Conservation (phyloP, 2,888 invertebrate species). For the Salticus scenicus region DNA sequence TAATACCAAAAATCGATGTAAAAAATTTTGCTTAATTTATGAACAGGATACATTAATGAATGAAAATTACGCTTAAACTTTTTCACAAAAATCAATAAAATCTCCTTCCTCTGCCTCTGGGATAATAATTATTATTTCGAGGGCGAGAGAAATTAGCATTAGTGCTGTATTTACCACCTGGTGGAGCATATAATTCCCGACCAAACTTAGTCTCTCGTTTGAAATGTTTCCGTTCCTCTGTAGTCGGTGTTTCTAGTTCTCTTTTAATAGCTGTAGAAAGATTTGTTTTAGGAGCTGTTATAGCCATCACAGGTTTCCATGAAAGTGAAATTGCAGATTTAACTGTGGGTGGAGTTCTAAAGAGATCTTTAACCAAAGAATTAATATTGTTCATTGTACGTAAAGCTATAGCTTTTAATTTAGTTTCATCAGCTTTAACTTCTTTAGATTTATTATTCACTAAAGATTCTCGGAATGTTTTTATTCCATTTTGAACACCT, state of each 20-base stretch:
- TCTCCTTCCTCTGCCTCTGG: slow-evolving; percentile 56
- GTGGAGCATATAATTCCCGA: slow-evolving; percentile 71
- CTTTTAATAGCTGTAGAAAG: slow-evolving; percentile 49
- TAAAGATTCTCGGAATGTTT: slow-evolving; percentile 81
- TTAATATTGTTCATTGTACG: slow-evolving; percentile 95
- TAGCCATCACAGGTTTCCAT: slow-evolving; percentile 67
- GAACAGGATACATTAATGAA: no score
- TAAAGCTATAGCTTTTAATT: slow-evolving; percentile 81
- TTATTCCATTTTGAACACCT: slow-evolving; percentile 89
- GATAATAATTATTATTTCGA: slow-evolving; percentile 18
- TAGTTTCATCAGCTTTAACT: slow-evolving; percentile 85
- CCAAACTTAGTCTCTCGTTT: slow-evolving; percentile 54
- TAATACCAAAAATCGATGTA: no score
- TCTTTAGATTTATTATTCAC: slow-evolving; percentile 83
- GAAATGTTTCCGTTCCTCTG: slow-evolving; percentile 21
- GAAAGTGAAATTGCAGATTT: slow-evolving; percentile 79
- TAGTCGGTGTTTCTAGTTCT: not conserved
- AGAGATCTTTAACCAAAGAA: slow-evolving; percentile 92
- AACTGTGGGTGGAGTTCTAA: slow-evolving; percentile 94
- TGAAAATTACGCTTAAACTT: no score
- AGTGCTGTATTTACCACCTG: slow-evolving; percentile 71
- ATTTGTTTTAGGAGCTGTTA: slow-evolving; percentile 19
- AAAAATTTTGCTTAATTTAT: no score
- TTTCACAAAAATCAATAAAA: slow-evolving; percentile 33
- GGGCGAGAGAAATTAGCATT: slow-evolving; percentile 50